Evolutionary conservation across 2,113 vertebrate genomes (phyloP).

Genomic region (Burhinus bistriatus): DNA sequence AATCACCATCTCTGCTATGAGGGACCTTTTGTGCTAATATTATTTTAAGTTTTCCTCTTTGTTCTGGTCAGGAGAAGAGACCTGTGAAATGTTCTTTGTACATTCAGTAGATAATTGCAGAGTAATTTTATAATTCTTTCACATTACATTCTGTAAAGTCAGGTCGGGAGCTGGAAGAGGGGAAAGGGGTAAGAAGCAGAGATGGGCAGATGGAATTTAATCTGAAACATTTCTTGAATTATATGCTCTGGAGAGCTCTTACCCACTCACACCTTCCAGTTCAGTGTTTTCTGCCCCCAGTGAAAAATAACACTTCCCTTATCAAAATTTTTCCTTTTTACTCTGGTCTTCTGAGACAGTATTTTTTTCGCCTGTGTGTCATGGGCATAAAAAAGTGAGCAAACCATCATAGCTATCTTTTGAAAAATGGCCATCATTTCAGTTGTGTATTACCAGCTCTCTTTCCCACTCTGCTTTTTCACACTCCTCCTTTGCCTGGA

Average conservation of each 20-base stretch:
- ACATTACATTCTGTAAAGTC: background rate
- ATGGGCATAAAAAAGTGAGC: background rate
- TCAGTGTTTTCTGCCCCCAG: background rate
- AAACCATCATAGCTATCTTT: background rate
- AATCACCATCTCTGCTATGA: background rate
- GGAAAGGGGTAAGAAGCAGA: background rate
- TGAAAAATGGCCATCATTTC: slow-evolving; percentile 4
- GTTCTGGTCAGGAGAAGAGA: background rate
- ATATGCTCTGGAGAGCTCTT: background rate
- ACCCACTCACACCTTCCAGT: background rate
- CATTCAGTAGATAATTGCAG: background rate
- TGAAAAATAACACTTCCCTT: background rate
- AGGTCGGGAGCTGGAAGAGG: background rate
- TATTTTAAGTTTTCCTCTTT: background rate
- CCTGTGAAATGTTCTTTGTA: background rate
- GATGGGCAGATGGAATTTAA: background rate
- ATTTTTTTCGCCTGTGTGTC: background rate
- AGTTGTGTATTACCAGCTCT: background rate
- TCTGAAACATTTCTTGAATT: background rate
- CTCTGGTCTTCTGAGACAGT: background rate
- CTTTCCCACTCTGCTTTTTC: background rate
- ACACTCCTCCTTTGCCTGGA: background rate
- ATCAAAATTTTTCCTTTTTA: background rate
- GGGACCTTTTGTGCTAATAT: background rate
- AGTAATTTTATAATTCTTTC: background rate